Base-by-base conservation (phyloP, 2,797 vertebrate species). In the Strix occidentalis region DNA sequence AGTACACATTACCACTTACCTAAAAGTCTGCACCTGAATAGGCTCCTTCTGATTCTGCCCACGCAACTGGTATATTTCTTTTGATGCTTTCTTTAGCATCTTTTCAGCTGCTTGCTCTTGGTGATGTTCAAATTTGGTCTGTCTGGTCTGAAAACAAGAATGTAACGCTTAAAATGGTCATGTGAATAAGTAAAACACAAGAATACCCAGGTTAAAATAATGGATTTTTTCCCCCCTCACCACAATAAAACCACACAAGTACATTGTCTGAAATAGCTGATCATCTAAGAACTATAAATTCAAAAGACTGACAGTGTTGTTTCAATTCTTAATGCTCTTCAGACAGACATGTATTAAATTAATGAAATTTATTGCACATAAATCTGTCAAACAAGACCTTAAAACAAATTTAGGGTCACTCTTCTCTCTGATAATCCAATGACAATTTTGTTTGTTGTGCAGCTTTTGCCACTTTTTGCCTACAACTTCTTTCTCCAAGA, bases 21-120 rank as follows among this genome's bases (percentile, higher is more conserved):
- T 99, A 97, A 99, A 99, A 6, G 99, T 99, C 97, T 99, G 99
- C 97, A 99, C 99, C 16, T 99, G 99, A 84, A 99, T 97, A 35
- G 99, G 99, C 95, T 99, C 99, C 95, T 99, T 99, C 97, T 99
- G 99, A 97, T 98, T 99, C 98, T 99, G 99, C 71, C 99, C 99
- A 90, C 99, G 99, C 98, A 99, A 98, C 97, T 99, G 99, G 94
- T 99, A 98, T 89, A 99, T 98, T 98, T 99, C 99, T 96, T 99
- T 99, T 84, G 99, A 99, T 43, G 99, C 99, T 95, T 99, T 99
- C 98, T 99, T 99, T 86, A 99, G 98, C 98, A 99, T 98, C 98
- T 99, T 98, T 97, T 99, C 99, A 31, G 99, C 99, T 75, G 98
- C 99, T 98, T 99, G 99, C 97, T 99, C 99, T 96, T 99, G 99